Evolutionary conservation across 2,797 vertebrate genomes (phyloP), one percentile per base, ranked within the genome.

Genomic region (Lepilemur ruficaudatus): DNA sequence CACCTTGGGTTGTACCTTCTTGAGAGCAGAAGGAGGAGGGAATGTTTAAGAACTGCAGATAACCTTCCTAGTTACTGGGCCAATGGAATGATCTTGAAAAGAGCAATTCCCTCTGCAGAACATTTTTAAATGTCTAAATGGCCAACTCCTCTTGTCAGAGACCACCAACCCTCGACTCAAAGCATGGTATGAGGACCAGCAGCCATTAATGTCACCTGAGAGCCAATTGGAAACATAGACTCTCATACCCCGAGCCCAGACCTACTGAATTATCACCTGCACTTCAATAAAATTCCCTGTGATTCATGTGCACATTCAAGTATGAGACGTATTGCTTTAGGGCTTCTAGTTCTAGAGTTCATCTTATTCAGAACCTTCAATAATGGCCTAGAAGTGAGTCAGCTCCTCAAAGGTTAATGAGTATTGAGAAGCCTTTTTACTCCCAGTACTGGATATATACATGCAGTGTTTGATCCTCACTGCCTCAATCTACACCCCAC

Each of bases 401-500:
- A 94, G 13, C 22, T 91, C 72, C 48, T 85, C 55, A 93, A 84
- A 75, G 15, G 32, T 87, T 75, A 83, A 79, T 73, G 28, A 92
- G 8, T 52, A 69, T 28, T 61, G 22, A 90, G 57, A 73, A 73
- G n/a, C 12, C 48, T 78, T 91, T 91, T 91, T 46, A 82, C 41
- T 95, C 2, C 23, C 11, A 72, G 22, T 85, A 95, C 59, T 72
- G 35, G 28, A 38, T 20, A 80, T 41, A 76, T 7, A 38, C 2
- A 76, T 48, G 35, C 0, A 13, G 48, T 6, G 2, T 92, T 65
- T 57, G 7, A 69, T 70, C 59, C 50, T 91, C 18, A 41, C 7
- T 63, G 69, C 80, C 43, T 95, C 32, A 67, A 20, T 83, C 82
- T 96, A 85, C 69, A 93, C 30, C 84, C 55, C 95, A 87, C 10